Percentiles rank a stretch among this genome's conserved stretches.
Conservation (phyloP, 2,888 invertebrate genomes). For the Dasysyrphus tricinctus region DNA sequence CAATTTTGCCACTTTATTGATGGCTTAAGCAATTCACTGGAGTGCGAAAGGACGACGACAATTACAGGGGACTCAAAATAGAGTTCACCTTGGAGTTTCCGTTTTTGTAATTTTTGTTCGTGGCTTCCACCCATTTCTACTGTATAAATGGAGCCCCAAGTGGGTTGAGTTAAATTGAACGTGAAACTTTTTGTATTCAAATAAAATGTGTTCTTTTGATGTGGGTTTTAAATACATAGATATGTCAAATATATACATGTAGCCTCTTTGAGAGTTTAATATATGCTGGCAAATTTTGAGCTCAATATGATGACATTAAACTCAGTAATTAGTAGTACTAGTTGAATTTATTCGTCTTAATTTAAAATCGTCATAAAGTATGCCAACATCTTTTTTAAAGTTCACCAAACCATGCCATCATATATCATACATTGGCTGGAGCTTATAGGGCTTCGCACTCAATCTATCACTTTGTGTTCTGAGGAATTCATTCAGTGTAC, state of each 20-base stretch:
- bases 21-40: conserved; percentile 71
- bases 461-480: no score
- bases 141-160: not conserved
- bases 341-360: no score
- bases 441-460: no score
- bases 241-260: not conserved
- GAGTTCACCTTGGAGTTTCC: conserved; percentile 47
- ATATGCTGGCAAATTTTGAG: not conserved
- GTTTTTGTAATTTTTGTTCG: not conserved
- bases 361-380: no score
- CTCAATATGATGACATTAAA: no score
- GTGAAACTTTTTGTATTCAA: not conserved
- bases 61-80: conserved; percentile 64
- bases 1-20: conserved; percentile 72
- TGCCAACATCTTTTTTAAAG: no score
- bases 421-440: no score
- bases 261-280: not conserved
- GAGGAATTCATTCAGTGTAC: no score
- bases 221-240: not conserved
- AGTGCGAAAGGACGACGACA: conserved; percentile 72
- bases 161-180: not conserved
- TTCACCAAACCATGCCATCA: no score
- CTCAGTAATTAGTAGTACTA: no score
- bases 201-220: not conserved
- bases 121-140: not conserved